Base-by-base conservation (phyloP, 2,113 vertebrate genomes). In the Clarias magur region DNA sequence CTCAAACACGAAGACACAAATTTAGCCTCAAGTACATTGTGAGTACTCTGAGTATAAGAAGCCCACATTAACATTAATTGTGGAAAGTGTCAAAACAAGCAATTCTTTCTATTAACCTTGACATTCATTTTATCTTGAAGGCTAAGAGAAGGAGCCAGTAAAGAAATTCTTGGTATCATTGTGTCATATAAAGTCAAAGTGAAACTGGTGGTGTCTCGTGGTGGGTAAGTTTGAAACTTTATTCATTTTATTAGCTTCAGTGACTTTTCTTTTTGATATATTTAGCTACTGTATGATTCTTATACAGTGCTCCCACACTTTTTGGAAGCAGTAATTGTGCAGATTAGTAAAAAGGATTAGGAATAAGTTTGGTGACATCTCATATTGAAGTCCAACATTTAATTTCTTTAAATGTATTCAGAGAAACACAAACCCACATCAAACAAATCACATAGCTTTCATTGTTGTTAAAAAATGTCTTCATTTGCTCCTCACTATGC, bases 161-260 rank as follows among this genome's bases (percentile, higher is more conserved):
- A 97, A 86, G 98, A 99, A 92, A 96, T 99, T 90, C 91, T 99
- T 79, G 98, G 98, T 30, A 99, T 99, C 79, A 97, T 99, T 0
- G 98, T 99, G 23, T 99, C 98, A 3, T 99, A 99, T 93, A 99
- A 99, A 91, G 98, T 99, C 88, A 99, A 99, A 91, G 98, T 97
- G 92, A 99, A 99, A 96, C 95, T 99, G 95, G 96, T 99, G 30
- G 97, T 99, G 63, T 98, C 98, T 0, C 94, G 98, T 89, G 98
- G 98, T 84, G 98, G 98, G 98, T 99, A 90, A 95, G 98, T 95
- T 23, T 13, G 53, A 53, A 63, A 48, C 73, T 70, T 1, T 56
- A 25, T 65, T 67, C 19, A n/a, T 0, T 68, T 83, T 7, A 34
- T 60, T 83, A 25, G 9, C n/a, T 38, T 59, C 10, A 23, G 13